These are phyloP conservation scores for Chloroceryle amazona DNA, from an alignment of 2,797 vertebrate genomes.

Conservation along the genomic window DNA sequence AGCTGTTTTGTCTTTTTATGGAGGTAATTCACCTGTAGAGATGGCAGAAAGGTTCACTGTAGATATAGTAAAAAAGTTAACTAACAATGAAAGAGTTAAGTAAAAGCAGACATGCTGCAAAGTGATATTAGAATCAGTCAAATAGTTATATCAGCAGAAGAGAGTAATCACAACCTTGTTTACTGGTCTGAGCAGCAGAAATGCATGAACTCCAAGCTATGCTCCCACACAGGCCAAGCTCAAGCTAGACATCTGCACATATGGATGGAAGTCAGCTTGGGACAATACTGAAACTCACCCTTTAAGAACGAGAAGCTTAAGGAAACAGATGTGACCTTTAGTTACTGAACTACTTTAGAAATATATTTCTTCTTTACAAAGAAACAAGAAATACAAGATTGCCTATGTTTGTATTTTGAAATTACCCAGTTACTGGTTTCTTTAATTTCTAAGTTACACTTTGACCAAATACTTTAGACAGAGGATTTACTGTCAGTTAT, in stretches of 20 bases:
- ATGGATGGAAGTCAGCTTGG: neutral
- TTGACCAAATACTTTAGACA: slow-evolving; percentile 23
- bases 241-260: neutral
- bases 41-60: neutral
- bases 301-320: neutral
- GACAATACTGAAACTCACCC: neutral
- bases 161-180: neutral
- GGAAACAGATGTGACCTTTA: neutral
- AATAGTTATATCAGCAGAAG: neutral
- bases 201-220: neutral
- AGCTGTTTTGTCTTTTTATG: neutral
- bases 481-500: slow-evolving; percentile 14
- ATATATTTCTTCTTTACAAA: neutral
- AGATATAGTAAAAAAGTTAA: neutral
- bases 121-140: neutral
- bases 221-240: neutral
- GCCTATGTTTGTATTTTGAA: slow-evolving; percentile 38
- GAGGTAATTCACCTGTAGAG: neutral
- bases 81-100: neutral
- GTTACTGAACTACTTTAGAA: neutral
- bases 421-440: slow-evolving; percentile 2
- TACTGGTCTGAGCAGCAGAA: slow-evolving; percentile 13
- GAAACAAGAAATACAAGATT: neutral
- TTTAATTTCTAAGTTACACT: neutral
- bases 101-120: neutral